A percentile compares a stretch with the other conserved stretches of the same genome.
These are phyloP conservation scores for Diarsia brunnea DNA, from an alignment of 2,888 invertebrate genomes.

Conservation along the genomic window DNA sequence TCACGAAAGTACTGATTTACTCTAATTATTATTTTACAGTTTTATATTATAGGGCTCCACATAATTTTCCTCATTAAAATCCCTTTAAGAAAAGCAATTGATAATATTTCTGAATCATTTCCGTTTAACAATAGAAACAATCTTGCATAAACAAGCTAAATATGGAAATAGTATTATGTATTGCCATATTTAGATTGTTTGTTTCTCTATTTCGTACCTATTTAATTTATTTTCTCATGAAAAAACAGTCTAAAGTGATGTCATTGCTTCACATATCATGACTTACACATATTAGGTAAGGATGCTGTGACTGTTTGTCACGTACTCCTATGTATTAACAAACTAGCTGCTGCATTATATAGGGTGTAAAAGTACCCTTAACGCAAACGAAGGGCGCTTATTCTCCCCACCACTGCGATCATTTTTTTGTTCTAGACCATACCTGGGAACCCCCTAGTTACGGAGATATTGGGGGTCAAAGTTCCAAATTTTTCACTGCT, in stretches of 20 bases:
- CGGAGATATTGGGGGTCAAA: no score
- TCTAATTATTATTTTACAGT: background rate
- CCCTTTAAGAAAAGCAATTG: background rate
- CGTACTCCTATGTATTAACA: conserved; percentile 2
- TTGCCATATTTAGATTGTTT: no score
- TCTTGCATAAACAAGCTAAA: background rate
- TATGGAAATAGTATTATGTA: background rate
- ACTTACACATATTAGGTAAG: background rate
- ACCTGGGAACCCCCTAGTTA: no score
- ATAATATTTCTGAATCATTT: conserved; percentile 17
- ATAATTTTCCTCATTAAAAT: conserved; percentile 36
- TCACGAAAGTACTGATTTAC: conserved; percentile 13
- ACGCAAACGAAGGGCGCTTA: no score
- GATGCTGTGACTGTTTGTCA: background rate
- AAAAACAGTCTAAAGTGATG: background rate
- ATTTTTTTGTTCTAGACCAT: no score
- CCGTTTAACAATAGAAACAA: background rate
- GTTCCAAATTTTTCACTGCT: no score
- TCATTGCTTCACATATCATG: background rate
- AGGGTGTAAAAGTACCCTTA: no score
- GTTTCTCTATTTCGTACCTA: background rate
- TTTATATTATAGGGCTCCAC: conserved; percentile 2
- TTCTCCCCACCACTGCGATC: no score
- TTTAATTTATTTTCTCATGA: background rate
- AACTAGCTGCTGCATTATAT: no score